Base-by-base conservation (phyloP, 2,113 vertebrate species). In the Alligator sinensis region DNA sequence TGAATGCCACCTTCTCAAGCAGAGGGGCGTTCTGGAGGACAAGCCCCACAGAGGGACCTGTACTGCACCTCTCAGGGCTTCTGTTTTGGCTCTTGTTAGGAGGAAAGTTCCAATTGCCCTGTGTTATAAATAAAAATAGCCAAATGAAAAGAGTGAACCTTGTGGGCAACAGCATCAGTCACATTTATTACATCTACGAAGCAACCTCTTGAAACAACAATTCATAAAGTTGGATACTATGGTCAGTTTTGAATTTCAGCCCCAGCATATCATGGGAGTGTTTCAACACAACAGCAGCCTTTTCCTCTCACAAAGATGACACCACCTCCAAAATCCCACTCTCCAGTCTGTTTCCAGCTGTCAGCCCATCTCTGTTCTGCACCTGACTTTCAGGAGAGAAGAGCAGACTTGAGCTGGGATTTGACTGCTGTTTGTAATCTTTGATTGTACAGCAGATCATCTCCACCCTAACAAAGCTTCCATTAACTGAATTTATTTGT, bases 121-220 rank as follows among this genome's bases (percentile, higher is more conserved):
- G 76, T n/a, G 89, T 95, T 92, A 93, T 87, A 95, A 96, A 95
- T 94, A 93, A 96, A 82, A 89, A 86, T 63, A 91, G 92, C 59
- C 79, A 16, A 80, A 76, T 75, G 93, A 92, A 92, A 94, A 91
- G 3, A 8, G 93, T 58, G 87, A 8, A 86, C 76, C 77, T 92
- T 68, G 84, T 58, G 91, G 80, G 88, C 89, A 91, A 68, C 61
- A 27, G 76, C 54, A 91, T 92, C 94, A 91, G 90, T 92, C 94
- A 86, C 70, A 96, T 81, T 91, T 93, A 91, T 68, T 86, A 91
- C 91, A 78, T 55, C 86, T 77, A 88, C 92, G 94, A 88, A 86
- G 72, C 84, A 76, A 90, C 86, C 57, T 86, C 82, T 95, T 78
- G 91, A 84, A 93, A 86, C 70, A 90, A 77, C 79, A 74, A 77